These are phyloP conservation scores for Smutsia temminckii DNA, from an alignment of 2,797 vertebrate genomes.

Conservation along the genomic window DNA sequence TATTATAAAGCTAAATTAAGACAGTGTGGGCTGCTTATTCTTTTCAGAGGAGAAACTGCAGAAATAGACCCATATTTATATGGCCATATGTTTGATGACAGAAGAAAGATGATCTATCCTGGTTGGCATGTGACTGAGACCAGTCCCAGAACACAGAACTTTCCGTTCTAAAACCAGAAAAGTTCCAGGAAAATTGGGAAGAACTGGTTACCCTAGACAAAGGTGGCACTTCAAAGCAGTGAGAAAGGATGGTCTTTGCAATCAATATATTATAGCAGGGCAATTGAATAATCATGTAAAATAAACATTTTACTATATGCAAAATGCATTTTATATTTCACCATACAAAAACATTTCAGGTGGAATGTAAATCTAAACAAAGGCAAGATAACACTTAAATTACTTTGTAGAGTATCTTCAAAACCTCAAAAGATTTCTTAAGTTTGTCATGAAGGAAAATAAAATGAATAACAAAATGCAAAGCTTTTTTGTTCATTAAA, in stretches of 20 bases:
- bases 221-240: background rate
- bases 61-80: background rate
- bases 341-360: background rate
- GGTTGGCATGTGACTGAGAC: background rate
- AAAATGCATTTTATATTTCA: background rate
- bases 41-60: background rate
- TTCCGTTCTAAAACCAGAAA: background rate
- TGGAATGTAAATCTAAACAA: constrained; percentile 18
- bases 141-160: background rate
- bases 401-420: background rate
- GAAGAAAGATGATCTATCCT: background rate
- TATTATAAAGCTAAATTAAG: background rate
- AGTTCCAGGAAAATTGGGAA: background rate
- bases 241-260: background rate
- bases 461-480: background rate
- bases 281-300: background rate
- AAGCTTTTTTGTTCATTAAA: background rate
- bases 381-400: background rate
- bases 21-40: background rate
- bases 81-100: background rate
- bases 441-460: background rate
- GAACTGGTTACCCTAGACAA: background rate
- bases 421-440: background rate
- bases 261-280: background rate
- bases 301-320: background rate